Evolutionary conservation across 2,888 invertebrate genomes (phyloP), one percentile per base, ranked within the genome.

Genomic region (Therioaphis trifolii): DNA sequence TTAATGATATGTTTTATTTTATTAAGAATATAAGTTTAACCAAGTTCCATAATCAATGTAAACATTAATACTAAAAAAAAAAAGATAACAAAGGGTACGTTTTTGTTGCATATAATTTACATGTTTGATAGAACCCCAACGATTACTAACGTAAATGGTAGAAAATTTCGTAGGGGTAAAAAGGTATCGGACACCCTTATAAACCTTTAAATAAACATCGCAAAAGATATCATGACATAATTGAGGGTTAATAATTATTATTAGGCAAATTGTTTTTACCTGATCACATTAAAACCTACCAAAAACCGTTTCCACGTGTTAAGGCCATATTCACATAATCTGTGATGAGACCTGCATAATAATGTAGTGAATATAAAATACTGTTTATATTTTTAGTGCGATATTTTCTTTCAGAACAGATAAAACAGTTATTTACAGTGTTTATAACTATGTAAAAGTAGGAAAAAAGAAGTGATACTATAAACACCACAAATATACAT

Each of bases 181-280:
- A 74, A 55, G 29, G 49, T 52, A 72, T 52, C n/a, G 21, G 40
- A 40, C 40, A 55, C 74, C 55, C 55, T 58, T 74, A 15, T 58
- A 74, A 58, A 24, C 55, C 55, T 18, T 55, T 40, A 40, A 40
- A 24, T 24, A 24, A 40, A 74, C 40, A 58, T 74, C 40, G 24
- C 35, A 74, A 58, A 40, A 21, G 4, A 74, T 58, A 58, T 40
- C 4, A 29, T 74, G 55, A 18, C 21, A 58, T 74, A 74, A 74
- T 58, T 40, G 11, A 58, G 74, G 74, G 74, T 55, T 58, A 15
- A 74, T 74, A 40, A 58, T 40, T 58, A 74, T 74, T 55, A 74
- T 74, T 74, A 40, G 58, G 24, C 24, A 18, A 55, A 58, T 58
- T 52, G 24, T 21, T 74, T 58, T 74, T 35, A 55, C 4, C 7